Evolutionary conservation across 2,888 invertebrate genomes (phyloP).

Genomic region (Nematopogon swammerdamellus): DNA sequence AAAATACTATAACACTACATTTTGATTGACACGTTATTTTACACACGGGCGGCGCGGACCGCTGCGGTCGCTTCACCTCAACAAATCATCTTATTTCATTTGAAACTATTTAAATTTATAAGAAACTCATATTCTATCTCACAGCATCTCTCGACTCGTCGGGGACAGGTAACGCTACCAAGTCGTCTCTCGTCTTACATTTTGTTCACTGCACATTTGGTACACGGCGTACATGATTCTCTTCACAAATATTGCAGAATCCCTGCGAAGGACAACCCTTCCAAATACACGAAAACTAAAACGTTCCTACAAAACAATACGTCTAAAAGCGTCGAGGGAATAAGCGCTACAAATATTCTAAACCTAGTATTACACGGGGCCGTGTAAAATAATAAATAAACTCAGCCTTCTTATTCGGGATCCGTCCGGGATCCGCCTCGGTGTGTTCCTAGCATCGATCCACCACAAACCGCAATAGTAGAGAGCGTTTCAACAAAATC

Average conservation of each 20-base stretch:
- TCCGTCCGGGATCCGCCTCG: neutral
- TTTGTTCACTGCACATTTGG: neutral
- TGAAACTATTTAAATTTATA: neutral
- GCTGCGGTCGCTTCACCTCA: neutral
- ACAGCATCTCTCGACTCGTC: neutral
- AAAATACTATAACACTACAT: neutral
- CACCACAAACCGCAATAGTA: too few relatives aligned
- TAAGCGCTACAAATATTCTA: neutral
- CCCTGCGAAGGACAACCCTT: neutral
- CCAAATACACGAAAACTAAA: neutral
- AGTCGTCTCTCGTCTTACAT: neutral
- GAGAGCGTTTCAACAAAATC: too few relatives aligned
- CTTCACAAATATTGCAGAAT: neutral
- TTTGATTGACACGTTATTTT: neutral
- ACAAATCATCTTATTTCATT: neutral
- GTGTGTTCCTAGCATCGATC: neutral
- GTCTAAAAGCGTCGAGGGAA: neutral
- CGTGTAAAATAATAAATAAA: conserved; percentile 47
- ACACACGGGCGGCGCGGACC: neutral
- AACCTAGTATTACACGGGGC: neutral
- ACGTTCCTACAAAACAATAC: too few relatives aligned
- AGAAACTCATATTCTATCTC: neutral
- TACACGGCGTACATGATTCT: too few relatives aligned
- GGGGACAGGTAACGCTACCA: too few relatives aligned
- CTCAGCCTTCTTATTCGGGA: conserved; percentile 51